A percentile compares a stretch with the other conserved stretches of the same genome.
Conservation (phyloP, 2,797 vertebrate species). For the Lepilemur septentrionalis region DNA sequence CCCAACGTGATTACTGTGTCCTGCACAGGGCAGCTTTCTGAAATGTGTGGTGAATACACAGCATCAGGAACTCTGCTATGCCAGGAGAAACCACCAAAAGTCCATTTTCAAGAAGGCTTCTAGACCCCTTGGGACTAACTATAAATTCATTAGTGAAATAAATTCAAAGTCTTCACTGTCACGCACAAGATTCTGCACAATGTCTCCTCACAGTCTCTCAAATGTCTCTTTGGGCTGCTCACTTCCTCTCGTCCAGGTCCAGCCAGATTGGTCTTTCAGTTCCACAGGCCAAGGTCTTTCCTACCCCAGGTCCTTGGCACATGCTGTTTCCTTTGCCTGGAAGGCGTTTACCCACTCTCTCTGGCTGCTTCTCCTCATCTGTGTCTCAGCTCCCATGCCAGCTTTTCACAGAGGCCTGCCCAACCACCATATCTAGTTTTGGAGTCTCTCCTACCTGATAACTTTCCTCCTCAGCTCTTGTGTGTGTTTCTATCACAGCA, state of each 20-base stretch:
- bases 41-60: neutral
- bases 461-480: neutral
- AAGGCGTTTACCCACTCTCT: neutral
- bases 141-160: neutral
- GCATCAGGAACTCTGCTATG: too few relatives aligned
- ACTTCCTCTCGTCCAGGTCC: neutral
- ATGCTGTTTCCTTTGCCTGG: neutral
- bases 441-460: neutral
- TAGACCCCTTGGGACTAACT: neutral
- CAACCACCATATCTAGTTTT: accelerated
- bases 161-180: neutral
- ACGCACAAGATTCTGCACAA: neutral
- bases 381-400: neutral
- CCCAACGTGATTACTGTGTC: neutral
- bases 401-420: neutral
- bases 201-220: neutral
- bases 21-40: neutral
- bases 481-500: neutral
- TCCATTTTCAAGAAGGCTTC: neutral
- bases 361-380: neutral
- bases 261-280: neutral
- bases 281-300: neutral
- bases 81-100: neutral
- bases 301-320: neutral
- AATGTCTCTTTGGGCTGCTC: neutral